Percentiles rank a stretch among this genome's conserved stretches.
Evolutionary conservation across 2,113 vertebrate species (phyloP).

Genomic region (Oreochromis aureus): DNA sequence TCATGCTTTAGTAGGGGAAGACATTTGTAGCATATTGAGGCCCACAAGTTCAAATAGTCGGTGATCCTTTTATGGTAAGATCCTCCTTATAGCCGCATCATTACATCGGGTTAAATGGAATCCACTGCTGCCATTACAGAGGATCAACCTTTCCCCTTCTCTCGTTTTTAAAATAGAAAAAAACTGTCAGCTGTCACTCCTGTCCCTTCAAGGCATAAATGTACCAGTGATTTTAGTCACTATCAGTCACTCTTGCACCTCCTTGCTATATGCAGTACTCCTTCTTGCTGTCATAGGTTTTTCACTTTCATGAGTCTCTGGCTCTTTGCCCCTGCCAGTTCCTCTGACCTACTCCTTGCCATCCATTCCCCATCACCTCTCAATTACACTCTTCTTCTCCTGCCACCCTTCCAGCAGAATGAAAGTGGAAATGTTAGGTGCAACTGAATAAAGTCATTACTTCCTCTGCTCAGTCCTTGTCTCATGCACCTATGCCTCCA

Average conservation of each 20-base stretch:
- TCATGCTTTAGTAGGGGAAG: not conserved
- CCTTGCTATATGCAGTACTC: not conserved
- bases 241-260: not conserved
- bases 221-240: not conserved
- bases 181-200: not conserved
- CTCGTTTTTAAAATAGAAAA: not conserved
- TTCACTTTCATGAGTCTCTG: not conserved
- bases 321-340: not conserved
- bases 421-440: not conserved
- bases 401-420: not conserved
- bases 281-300: not conserved
- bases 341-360: not conserved
- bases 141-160: not conserved
- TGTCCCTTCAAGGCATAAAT: conserved; percentile 13
- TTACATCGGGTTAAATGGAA: not conserved
- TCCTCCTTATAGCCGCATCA: not conserved
- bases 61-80: not conserved
- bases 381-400: not conserved
- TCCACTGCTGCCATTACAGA: not conserved
- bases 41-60: not conserved
- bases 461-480: not conserved
- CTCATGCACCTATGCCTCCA: not conserved
- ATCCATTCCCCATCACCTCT: not conserved
- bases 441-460: not conserved
- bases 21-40: not conserved